phyloP scores from a whole-genome alignment of 2,797 vertebrate genomes.

The Petrocephalus sullivani region DNA sequence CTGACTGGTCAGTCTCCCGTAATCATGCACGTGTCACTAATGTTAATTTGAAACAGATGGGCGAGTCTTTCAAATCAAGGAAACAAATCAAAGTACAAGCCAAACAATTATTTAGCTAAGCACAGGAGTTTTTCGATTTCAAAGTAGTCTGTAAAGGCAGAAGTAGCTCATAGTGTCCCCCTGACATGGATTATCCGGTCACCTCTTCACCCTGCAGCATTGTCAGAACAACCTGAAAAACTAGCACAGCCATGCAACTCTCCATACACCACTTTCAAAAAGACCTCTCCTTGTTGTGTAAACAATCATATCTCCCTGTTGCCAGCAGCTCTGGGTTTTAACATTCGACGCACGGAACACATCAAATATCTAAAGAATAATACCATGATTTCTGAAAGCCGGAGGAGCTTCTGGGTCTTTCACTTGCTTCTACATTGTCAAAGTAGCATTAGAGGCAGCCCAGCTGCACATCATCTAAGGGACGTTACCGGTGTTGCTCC shows the following conservation, averaged over 20 bases:
- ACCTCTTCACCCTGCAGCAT: background rate
- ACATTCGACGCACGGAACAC: conserved; percentile 5
- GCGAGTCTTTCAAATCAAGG: background rate
- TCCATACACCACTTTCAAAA: background rate
- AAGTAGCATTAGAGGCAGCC: conserved; percentile 3
- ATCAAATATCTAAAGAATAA: background rate
- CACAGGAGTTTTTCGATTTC: background rate
- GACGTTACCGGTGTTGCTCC: background rate
- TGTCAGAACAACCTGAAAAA: background rate
- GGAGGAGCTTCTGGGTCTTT: background rate
- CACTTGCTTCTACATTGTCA: background rate
- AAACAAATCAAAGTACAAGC: background rate
- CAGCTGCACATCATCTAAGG: background rate
- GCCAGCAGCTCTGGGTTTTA: background rate
- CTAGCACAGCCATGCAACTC: background rate
- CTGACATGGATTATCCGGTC: background rate
- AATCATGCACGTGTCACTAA: too few relatives aligned
- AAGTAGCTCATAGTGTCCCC: background rate
- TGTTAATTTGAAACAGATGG: background rate
- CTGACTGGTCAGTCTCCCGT: too few relatives aligned
- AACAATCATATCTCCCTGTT: background rate
- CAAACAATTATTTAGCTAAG: background rate
- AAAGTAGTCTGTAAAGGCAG: background rate
- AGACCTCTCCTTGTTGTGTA: background rate
- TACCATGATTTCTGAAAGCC: background rate